Evolutionary conservation across 2,888 invertebrate species (phyloP).

Genomic region (Kuschelorhynchus macadamiae): DNA sequence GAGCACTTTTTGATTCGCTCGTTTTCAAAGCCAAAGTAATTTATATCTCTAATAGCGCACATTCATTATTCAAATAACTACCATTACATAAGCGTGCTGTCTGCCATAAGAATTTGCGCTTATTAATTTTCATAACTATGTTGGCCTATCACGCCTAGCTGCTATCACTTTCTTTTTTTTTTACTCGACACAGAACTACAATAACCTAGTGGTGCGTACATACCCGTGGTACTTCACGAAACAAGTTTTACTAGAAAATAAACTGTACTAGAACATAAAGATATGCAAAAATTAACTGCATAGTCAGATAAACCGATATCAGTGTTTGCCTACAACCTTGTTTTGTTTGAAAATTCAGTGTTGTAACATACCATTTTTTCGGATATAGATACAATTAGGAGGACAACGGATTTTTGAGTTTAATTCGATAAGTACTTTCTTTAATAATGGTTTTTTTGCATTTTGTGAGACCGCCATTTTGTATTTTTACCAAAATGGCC

Average conservation of each 20-base stretch:
- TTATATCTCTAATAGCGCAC: too few species aligned
- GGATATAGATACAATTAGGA: too few species aligned
- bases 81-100: background rate
- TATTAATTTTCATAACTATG: slow-evolving; percentile 20
- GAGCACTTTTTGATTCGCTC: too few species aligned
- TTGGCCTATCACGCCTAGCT: slow-evolving; percentile 7
- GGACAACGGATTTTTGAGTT: too few species aligned
- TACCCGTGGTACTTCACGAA: slow-evolving; percentile 20
- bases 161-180: slow-evolving; percentile 14
- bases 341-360: slow-evolving; percentile 42
- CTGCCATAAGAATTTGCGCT: background rate
- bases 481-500: too few species aligned
- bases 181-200: slow-evolving; percentile 5
- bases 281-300: slow-evolving; percentile 48
- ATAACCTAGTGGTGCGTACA: slow-evolving; percentile 7
- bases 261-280: slow-evolving; percentile 32
- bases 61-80: background rate
- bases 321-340: slow-evolving; percentile 42
- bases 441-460: too few species aligned
- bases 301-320: slow-evolving; percentile 42
- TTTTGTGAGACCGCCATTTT: too few species aligned
- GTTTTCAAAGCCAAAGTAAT: too few species aligned
- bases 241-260: slow-evolving; percentile 36
- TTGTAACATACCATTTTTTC: too few species aligned
- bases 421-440: too few species aligned